phyloP scores from a whole-genome alignment of 2,113 vertebrate genomes.

The Corythaixoides concolor region DNA sequence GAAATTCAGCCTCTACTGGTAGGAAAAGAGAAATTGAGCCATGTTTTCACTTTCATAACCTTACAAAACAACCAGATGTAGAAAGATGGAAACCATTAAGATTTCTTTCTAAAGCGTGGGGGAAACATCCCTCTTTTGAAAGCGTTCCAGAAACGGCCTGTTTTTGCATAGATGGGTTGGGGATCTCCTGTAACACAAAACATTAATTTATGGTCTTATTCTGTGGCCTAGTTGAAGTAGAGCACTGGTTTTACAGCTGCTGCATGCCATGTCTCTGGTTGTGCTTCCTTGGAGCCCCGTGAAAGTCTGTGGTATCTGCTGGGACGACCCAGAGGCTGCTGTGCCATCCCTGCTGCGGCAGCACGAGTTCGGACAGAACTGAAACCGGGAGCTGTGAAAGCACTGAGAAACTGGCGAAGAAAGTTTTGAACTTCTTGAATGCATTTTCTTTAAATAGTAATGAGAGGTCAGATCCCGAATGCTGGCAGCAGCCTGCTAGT shows the following conservation, averaged over 20 bases:
- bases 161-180: neutral
- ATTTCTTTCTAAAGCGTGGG: neutral
- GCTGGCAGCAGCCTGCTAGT: neutral
- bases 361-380: neutral
- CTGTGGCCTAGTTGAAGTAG: neutral
- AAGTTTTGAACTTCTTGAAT: neutral
- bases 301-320: neutral
- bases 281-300: fast-evolving
- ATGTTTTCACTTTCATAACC: neutral
- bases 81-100: neutral
- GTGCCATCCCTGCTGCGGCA: neutral
- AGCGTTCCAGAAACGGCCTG: fast-evolving
- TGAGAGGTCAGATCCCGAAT: neutral
- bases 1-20: neutral
- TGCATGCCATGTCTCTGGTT: fast-evolving
- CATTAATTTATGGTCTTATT: neutral
- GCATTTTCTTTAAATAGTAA: neutral
- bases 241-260: neutral
- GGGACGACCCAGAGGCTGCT: neutral
- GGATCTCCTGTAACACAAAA: neutral
- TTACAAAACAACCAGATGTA: neutral
- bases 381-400: neutral
- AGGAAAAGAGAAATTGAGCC: neutral
- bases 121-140: neutral
- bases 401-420: neutral